Conservation (phyloP, 2,113 vertebrate genomes). For the Gymnocephalus cernua region DNA sequence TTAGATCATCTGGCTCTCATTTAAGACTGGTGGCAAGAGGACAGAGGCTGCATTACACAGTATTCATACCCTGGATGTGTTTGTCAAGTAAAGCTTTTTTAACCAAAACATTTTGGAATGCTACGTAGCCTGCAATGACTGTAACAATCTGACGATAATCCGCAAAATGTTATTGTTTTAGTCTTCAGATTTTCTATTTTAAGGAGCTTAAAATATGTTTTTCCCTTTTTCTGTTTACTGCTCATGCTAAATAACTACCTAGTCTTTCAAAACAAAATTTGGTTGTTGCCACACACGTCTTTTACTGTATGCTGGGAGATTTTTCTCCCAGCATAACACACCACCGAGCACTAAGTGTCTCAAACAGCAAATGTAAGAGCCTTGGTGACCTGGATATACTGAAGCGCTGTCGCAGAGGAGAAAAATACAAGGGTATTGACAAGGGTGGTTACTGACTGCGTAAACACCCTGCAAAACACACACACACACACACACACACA, state of each 20-base stretch:
- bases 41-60: constrained; percentile 6
- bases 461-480: not conserved
- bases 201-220: not conserved
- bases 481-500: too few species aligned
- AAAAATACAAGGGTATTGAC: not conserved
- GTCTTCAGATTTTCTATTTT: not conserved
- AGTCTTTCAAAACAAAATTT: constrained; percentile 1
- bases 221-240: constrained; percentile 15
- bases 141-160: not conserved
- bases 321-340: too few species aligned
- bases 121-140: not conserved
- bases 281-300: not conserved
- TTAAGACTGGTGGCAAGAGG: constrained; percentile 43
- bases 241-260: not conserved
- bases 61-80: constrained; percentile 5
- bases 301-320: not conserved
- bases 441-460: too few species aligned
- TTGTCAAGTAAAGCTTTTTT: constrained; percentile 16
- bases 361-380: not conserved
- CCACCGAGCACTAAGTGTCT: not conserved
- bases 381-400: not conserved
- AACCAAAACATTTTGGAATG: constrained; percentile 8
- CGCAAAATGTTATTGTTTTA: constrained; percentile 8
- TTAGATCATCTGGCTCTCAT: constrained; percentile 74
- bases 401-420: not conserved